Evolutionary conservation across 2,113 vertebrate genomes (phyloP).

Genomic region (Coregonus clupeaformis): DNA sequence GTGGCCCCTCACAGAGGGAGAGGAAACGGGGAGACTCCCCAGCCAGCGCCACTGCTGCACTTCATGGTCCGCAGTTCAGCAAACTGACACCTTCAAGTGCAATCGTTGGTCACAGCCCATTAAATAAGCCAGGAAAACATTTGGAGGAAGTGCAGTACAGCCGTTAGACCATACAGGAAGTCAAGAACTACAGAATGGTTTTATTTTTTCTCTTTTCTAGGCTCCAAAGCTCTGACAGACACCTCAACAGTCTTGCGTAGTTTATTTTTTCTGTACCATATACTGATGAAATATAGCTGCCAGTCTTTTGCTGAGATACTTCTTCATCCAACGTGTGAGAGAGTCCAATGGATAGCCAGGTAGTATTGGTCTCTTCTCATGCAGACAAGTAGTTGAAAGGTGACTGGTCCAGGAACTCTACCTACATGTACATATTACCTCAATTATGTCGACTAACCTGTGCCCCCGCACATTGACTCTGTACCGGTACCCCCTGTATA

Average conservation of each 20-base stretch:
- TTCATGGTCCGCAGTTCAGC: slow-evolving; percentile 15
- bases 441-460: too few species aligned
- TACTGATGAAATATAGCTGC: slow-evolving; percentile 55
- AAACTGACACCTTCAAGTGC: slow-evolving; percentile 58
- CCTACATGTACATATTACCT: too few species aligned
- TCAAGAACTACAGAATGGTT: not conserved
- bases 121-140: slow-evolving; percentile 43
- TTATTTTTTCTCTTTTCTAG: not conserved
- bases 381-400: slow-evolving; percentile 55
- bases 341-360: not conserved
- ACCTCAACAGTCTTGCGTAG: not conserved
- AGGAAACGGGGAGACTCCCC: slow-evolving; percentile 33
- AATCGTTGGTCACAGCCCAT: slow-evolving; percentile 42
- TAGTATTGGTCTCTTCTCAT: slow-evolving; percentile 28
- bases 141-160: slow-evolving; percentile 58
- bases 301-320: slow-evolving; percentile 19
- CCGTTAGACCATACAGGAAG: slow-evolving; percentile 25
- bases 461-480: too few species aligned
- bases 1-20: slow-evolving; percentile 69
- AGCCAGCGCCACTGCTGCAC: slow-evolving; percentile 25
- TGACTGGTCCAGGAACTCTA: slow-evolving; percentile 73
- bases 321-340: not conserved
- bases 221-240: not conserved
- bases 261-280: slow-evolving; percentile 1
- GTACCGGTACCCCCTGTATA: too few species aligned